Base-by-base conservation (phyloP, 2,797 vertebrate genomes). In the Anguilla pacifica region DNA sequence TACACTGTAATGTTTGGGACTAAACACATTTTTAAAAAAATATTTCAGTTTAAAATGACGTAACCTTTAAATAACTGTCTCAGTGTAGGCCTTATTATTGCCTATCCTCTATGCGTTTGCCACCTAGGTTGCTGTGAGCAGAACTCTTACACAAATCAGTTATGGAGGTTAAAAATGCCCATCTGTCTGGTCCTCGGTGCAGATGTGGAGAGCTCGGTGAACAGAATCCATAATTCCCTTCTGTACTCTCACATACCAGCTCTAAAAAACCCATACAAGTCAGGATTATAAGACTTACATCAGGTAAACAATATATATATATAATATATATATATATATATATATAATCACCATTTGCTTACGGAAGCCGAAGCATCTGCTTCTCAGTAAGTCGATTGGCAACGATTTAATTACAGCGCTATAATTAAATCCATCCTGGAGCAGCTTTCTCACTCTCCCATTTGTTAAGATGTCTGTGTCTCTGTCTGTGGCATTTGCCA, bases 401-500 rank as follows among this genome's bases (percentile, higher is more conserved):
- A 51, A n/a, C 22, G 22, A 81, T 81, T 49, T 81, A 81, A 81
- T 81, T 81, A 81, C 25, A 81, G 25, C 10, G 77, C 77, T 49
- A 39, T 77, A 81, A 81, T 49, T 81, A 81, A 22, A 81, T 81
- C 39, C 35, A 46, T 81, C 39, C 77, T 49, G 74, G 74, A 19
- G 74, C 77, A 7, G 77, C 46, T 49, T 25, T 81, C 6, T 81
- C 77, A 77, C 35, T 6, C 74, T 15, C 74, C 39, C 74, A 22
- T 77, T 77, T 43, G 35, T 77, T 43, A 39, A 77, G 35, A 77
- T 43, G 74, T 43, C 74, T 77, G 74, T 7, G 35, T 39, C 74
- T 74, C 28, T 43, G 31, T 77, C 74, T 77, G 35, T 6, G 74
- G 19, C 13, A 43, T 19, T 25, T 49, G 6, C 77, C 39, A 9